phyloP scores from a whole-genome alignment of 2,113 vertebrate genomes.

The Heterotis niloticus region DNA sequence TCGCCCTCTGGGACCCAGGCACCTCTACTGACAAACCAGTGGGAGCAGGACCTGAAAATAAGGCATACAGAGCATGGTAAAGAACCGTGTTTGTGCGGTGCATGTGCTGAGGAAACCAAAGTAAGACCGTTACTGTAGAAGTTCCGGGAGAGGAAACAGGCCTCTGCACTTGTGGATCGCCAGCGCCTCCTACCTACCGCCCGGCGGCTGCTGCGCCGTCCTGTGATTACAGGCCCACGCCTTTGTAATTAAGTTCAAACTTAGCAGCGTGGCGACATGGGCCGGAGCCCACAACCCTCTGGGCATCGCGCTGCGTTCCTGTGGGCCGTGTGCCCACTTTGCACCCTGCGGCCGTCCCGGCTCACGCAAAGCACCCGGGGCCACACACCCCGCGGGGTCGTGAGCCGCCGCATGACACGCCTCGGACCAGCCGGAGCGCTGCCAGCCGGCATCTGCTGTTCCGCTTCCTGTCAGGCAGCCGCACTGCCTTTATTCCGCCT shows the following conservation, averaged over 20 bases:
- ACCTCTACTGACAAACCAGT: too few species aligned
- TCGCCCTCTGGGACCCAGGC: background rate
- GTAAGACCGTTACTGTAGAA: background rate
- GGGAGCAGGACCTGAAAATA: too few species aligned
- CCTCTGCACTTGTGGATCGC: background rate
- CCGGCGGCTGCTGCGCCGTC: constrained; percentile 23
- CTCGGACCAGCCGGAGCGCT: too few species aligned
- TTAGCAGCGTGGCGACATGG: constrained; percentile 41
- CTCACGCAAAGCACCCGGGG: background rate
- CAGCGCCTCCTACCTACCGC: constrained; percentile 35
- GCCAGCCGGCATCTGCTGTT: too few species aligned
- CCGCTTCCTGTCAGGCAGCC: too few species aligned
- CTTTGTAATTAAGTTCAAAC: constrained; percentile 53
- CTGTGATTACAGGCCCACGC: constrained; percentile 44
- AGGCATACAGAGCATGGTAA: too few species aligned
- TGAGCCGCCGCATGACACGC: background rate
- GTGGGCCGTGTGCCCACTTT: constrained; percentile 38
- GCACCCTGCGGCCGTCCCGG: constrained; percentile 30
- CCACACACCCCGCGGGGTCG: background rate
- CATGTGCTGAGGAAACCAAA: background rate
- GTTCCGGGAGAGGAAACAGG: background rate
- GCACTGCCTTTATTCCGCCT: too few species aligned
- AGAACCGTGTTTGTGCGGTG: background rate
- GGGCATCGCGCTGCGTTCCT: constrained; percentile 36
- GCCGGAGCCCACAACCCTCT: constrained; percentile 37